phyloP scores from a whole-genome alignment of 2,888 invertebrate species.

The Erannis defoliaria region DNA sequence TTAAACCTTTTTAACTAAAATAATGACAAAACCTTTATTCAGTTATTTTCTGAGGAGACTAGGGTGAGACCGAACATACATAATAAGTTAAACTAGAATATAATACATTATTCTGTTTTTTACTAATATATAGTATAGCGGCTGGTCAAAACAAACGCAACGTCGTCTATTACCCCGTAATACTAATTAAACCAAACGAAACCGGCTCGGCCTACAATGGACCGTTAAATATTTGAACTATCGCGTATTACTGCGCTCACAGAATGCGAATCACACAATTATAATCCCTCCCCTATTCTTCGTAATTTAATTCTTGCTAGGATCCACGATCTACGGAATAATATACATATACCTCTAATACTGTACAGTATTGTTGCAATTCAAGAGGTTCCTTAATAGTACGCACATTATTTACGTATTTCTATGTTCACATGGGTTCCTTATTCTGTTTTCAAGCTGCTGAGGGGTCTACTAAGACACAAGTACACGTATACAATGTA shows the following conservation, averaged over 20 bases:
- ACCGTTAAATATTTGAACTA: conserved; percentile 48
- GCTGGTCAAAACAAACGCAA: conserved; percentile 3
- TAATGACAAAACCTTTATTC: no score
- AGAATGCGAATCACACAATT: conserved; percentile 43
- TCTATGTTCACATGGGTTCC: no score
- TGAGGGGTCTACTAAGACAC: no score
- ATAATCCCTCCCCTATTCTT: conserved; percentile 46
- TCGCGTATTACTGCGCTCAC: conserved; percentile 25
- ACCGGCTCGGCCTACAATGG: conserved; percentile 33
- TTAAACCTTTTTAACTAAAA: no score
- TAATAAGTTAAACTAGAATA: no score
- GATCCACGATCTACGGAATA: conserved; percentile 16
- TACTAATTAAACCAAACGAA: conserved; percentile 37
- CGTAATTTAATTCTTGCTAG: conserved; percentile 46
- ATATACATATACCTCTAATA: conserved; percentile 6
- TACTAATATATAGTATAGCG: background rate
- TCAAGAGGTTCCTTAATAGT: background rate
- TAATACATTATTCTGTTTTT: no score
- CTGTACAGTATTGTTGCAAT: background rate
- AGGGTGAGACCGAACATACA: no score
- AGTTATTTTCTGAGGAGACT: no score
- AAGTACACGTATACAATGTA: no score
- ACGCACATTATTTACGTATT: no score
- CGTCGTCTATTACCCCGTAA: conserved; percentile 12
- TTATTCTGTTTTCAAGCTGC: no score